A percentile compares a stretch with the other conserved stretches of the same genome.
Evolutionary conservation across 2,113 vertebrate genomes (phyloP).

Genomic region (Scalopus aquaticus): DNA sequence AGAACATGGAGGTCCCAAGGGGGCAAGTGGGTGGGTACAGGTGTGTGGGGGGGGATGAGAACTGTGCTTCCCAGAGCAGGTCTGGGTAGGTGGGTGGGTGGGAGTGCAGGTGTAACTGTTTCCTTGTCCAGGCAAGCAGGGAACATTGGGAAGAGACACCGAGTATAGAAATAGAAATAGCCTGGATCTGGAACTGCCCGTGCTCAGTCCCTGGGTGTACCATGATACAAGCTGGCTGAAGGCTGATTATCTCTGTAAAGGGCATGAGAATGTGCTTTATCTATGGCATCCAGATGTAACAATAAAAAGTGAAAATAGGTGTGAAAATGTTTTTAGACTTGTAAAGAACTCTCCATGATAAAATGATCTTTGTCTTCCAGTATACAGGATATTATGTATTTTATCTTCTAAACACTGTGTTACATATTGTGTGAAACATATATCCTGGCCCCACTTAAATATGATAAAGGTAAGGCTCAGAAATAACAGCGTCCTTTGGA

Average conservation of each 20-base stretch:
- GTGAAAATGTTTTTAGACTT: not conserved
- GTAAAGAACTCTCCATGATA: not conserved
- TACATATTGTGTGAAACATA: accelerated
- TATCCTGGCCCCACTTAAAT: not conserved
- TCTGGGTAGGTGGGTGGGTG: too few relatives aligned
- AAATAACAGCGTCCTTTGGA: accelerated
- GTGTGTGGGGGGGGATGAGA: too few relatives aligned
- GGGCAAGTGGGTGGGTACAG: too few relatives aligned
- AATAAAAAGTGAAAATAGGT: not conserved
- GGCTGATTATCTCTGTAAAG: not conserved
- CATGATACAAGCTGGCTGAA: not conserved
- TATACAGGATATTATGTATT: not conserved
- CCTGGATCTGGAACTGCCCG: not conserved
- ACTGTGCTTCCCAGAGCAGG: not conserved
- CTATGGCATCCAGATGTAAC: not conserved
- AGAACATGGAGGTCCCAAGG: not conserved
- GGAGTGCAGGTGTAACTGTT: not conserved
- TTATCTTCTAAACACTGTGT: not conserved
- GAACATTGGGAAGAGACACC: accelerated
- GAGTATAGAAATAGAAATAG: not conserved
- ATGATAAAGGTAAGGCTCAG: not conserved
- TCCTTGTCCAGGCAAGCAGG: not conserved
- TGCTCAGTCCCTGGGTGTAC: not conserved
- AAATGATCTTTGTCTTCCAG: not conserved
- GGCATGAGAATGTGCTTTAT: not conserved